phyloP scores from a whole-genome alignment of 2,797 vertebrate genomes.

The Ispidina lecontei region DNA sequence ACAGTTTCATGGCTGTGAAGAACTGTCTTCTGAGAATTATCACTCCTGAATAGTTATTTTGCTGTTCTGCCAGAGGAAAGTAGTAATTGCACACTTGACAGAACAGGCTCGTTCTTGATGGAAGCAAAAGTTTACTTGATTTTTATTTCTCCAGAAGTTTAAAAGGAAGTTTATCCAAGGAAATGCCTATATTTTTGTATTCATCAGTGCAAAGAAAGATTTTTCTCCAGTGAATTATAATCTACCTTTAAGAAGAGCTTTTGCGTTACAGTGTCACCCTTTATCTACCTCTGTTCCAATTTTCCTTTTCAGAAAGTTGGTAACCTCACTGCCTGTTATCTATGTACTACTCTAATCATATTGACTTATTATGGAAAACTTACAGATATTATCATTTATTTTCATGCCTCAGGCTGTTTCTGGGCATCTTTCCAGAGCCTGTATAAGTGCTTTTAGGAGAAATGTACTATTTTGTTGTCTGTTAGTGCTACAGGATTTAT shows the following conservation, averaged over 20 bases:
- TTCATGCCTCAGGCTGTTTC: background rate
- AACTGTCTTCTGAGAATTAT: background rate
- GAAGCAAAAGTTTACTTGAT: background rate
- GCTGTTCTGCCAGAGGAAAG: background rate
- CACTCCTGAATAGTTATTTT: background rate
- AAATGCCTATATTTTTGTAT: background rate
- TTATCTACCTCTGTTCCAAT: background rate
- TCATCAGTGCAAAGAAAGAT: background rate
- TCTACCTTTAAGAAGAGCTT: background rate
- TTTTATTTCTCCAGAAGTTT: background rate
- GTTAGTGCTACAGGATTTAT: slow-evolving; percentile 34
- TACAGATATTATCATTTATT: slow-evolving; percentile 19
- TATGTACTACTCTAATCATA: background rate
- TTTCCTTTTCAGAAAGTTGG: background rate
- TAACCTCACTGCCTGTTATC: background rate
- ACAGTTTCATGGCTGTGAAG: background rate
- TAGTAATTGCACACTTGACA: background rate
- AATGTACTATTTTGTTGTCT: slow-evolving; percentile 28
- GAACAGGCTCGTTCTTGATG: background rate
- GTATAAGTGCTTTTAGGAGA: slow-evolving; percentile 21
- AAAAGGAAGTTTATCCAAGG: background rate
- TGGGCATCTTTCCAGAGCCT: slow-evolving; percentile 30
- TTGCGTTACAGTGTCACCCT: background rate
- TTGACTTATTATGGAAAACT: slow-evolving; percentile 7
- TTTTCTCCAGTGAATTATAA: background rate